Percentiles rank a stretch among this genome's conserved stretches.
Evolutionary conservation across 2,113 vertebrate species (phyloP).

Genomic region (Takifugu flavidus): DNA sequence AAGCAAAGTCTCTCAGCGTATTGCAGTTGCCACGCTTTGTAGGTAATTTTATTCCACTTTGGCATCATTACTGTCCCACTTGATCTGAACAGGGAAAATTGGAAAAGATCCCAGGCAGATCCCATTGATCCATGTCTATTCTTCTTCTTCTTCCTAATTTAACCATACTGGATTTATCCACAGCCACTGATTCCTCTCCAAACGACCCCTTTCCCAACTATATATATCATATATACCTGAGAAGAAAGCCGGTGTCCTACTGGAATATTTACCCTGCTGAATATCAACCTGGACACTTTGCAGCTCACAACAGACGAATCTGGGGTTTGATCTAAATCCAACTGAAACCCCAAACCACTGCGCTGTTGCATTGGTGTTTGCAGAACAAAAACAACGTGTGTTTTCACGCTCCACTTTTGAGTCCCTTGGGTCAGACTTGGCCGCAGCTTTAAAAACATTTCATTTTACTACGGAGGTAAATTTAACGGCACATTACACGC

Average conservation of each 20-base stretch:
- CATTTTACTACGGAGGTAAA: constrained; percentile 10
- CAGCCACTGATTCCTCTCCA: neutral
- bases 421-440: constrained; percentile 33
- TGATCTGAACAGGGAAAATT: no score
- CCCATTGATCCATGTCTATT: constrained; percentile 1
- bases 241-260: no score
- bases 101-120: neutral
- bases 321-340: neutral
- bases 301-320: neutral
- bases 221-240: no score
- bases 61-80: no score
- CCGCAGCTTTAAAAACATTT: constrained; percentile 31
- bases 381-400: constrained; percentile 12
- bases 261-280: no score
- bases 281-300: neutral
- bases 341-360: constrained; percentile 10
- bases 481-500: neutral
- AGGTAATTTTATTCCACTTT: constrained; percentile 2
- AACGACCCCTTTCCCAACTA: neutral
- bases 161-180: constrained; percentile 4
- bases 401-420: constrained; percentile 2
- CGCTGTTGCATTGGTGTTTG: constrained; percentile 6
- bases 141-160: neutral
- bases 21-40: no score
- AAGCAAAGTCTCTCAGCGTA: no score